These are phyloP conservation scores for Drosophila trapezifrons DNA, from an alignment of 1,140 invertebrate species.

Conservation along the genomic window DNA sequence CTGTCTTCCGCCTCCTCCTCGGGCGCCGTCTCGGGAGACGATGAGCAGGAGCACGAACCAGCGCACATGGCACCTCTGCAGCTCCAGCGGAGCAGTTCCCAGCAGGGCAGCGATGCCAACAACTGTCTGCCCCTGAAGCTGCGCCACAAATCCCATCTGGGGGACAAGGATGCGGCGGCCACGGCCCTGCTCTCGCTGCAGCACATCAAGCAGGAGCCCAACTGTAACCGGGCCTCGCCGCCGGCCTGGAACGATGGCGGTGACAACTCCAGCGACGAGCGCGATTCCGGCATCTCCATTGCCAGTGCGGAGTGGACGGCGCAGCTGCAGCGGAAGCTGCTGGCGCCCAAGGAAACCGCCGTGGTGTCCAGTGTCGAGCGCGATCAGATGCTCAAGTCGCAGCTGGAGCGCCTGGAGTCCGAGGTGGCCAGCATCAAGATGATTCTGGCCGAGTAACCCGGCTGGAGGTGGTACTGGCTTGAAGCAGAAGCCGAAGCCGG, in stretches of 20 bases:
- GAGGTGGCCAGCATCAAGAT: conserved; percentile 96
- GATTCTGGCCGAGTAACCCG: conserved; percentile 81
- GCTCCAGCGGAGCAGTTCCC: conserved; percentile 31
- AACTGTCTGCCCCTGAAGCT: conserved; percentile 93
- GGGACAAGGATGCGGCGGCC: conserved; percentile 93
- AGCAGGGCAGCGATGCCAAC: conserved; percentile 79
- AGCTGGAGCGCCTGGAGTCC: conserved; percentile 93
- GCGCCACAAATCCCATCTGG: conserved; percentile 95
- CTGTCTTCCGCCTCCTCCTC: conserved; percentile 84
- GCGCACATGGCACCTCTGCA: conserved; percentile 41
- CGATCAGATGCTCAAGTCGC: conserved; percentile 88
- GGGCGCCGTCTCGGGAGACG: conserved; percentile 88
- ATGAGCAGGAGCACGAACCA: conserved; percentile 78
- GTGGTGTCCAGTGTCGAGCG: conserved; percentile 84
- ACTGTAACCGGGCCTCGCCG: conserved; percentile 86
- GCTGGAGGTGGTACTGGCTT: background rate
- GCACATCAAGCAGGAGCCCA: conserved; percentile 93
- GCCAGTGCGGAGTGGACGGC: conserved; percentile 88
- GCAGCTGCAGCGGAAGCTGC: conserved; percentile 73
- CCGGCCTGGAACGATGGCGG: conserved; percentile 92
- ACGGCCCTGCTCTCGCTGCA: conserved; percentile 91
- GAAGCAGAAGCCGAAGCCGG: background rate
- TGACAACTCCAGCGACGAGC: conserved; percentile 93
- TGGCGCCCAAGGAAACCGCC: conserved; percentile 53
- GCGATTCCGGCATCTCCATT: conserved; percentile 94